Conservation (phyloP, 2,113 vertebrate genomes). For the Urocynchramus pylzowi region DNA sequence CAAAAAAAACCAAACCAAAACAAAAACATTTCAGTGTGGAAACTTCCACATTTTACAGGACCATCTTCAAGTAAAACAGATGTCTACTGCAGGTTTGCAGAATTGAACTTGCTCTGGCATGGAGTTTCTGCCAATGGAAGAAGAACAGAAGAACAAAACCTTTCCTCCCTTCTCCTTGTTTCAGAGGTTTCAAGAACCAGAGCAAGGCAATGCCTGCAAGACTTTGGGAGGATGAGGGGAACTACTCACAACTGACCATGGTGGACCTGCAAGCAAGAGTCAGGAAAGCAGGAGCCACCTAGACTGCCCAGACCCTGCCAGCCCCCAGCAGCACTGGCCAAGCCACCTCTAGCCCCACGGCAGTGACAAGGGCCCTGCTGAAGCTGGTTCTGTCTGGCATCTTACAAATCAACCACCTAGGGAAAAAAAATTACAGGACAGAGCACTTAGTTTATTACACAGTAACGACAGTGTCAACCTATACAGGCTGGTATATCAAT, state of each 20-base stretch:
- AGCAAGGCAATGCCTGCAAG: background rate
- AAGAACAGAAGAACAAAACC: background rate
- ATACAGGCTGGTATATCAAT: slow-evolving; percentile 23
- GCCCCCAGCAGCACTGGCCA: background rate
- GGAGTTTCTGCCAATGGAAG: background rate
- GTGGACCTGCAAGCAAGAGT: background rate
- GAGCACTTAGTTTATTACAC: background rate
- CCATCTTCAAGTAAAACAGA: background rate
- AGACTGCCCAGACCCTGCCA: background rate
- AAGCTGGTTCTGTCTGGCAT: background rate
- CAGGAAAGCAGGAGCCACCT: background rate
- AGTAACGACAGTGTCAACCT: background rate
- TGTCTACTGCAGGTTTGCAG: background rate
- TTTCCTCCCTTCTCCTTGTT: background rate
- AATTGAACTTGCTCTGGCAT: background rate
- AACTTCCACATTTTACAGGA: background rate
- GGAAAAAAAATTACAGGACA: background rate
- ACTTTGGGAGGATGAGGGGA: background rate
- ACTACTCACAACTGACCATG: accelerated
- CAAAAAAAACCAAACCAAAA: too few species aligned
- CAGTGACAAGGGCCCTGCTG: background rate
- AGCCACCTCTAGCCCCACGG: background rate
- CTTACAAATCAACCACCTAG: background rate
- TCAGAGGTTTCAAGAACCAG: background rate
- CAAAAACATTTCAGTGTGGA: background rate